Evolutionary conservation across 2,888 invertebrate species (phyloP), one percentile per base, ranked within the genome.

Genomic region (Entomobrya proxima): DNA sequence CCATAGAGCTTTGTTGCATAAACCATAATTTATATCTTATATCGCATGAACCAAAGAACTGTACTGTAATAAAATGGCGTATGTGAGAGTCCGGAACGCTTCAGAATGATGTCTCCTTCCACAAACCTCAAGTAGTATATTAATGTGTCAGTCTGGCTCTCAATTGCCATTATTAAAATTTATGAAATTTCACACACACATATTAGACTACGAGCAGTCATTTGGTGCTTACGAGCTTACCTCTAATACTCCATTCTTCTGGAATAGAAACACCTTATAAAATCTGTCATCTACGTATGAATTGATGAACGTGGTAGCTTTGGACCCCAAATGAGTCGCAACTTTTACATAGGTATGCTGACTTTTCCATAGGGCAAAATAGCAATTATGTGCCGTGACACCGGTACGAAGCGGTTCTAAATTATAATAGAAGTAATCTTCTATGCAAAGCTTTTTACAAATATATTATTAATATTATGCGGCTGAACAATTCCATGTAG

Each of bases 321-420:
- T n/a, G 37, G 35, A 21, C 18, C 18, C 21, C 7, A 18, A 21
- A 37, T 37, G 11, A 32, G 64, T 61, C 7, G n/a, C 7, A n/a
- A 32, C 15, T 61, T 61, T 61, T 61, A 30, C 58, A 27, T n/a
- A n/a, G n/a, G n/a, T n/a, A 13, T 15, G 15, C 30, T 30, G 55
- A 55, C 30, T 58, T 58, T 52, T 58, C 11, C 3, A 64, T n/a
- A 27, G 35, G 32, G 61, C 35, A 64, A 64, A 64, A 11, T 15
- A 24, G 9, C 1, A 15, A 69, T 69, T 69, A 35, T 50, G 50
- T 80, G 80, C 27, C n/a, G 40, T 30, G 27, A 7, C 21, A 72
- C 80, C 30, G 58, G 80, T 80, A 27, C n/a, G 55, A 80, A 55
- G 80, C 80, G 52, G 80, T 72, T 80, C 30, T 32, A 27, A 69